A percentile compares a stretch with the other conserved stretches of the same genome.
These are phyloP conservation scores for Lucinisca nassula DNA, from an alignment of 2,888 invertebrate species.

Conservation along the genomic window DNA sequence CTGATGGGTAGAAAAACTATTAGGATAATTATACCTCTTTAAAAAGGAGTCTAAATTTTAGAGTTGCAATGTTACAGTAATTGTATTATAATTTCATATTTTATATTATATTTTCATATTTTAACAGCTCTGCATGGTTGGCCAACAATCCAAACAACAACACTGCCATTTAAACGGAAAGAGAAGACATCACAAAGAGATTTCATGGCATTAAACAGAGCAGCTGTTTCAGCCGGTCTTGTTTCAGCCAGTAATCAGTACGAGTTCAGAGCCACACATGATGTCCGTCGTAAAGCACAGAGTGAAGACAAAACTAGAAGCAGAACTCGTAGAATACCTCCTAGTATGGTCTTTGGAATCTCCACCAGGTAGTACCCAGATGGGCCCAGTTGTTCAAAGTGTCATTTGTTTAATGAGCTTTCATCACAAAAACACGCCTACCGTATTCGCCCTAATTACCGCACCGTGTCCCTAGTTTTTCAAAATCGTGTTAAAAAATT, in stretches of 20 bases:
- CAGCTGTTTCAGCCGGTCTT: slow-evolving; percentile 85
- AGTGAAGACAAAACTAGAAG: slow-evolving; percentile 76
- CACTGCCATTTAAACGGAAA: slow-evolving; percentile 74
- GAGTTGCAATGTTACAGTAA: too few relatives aligned
- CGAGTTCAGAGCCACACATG: slow-evolving; percentile 86
- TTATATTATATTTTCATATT: background rate
- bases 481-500: too few relatives aligned
- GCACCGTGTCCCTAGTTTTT: too few relatives aligned
- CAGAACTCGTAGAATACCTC: slow-evolving; percentile 81
- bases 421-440: too few relatives aligned
- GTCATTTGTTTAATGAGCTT: too few relatives aligned
- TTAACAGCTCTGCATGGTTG: slow-evolving; percentile 83
- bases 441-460: too few relatives aligned
- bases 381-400: too few relatives aligned
- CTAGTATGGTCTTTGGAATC: slow-evolving; percentile 85
- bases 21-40: too few relatives aligned
- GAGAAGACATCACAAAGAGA: slow-evolving; percentile 79
- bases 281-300: slow-evolving; percentile 80
- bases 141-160: slow-evolving; percentile 69
- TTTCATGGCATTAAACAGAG: slow-evolving; percentile 86
- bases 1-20: too few relatives aligned
- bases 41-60: too few relatives aligned
- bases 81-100: background rate
- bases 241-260: slow-evolving; percentile 84
- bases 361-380: slow-evolving; percentile 82